Evolutionary conservation across 2,113 vertebrate genomes (phyloP).

Genomic region (Chaenocephalus aceratus): DNA sequence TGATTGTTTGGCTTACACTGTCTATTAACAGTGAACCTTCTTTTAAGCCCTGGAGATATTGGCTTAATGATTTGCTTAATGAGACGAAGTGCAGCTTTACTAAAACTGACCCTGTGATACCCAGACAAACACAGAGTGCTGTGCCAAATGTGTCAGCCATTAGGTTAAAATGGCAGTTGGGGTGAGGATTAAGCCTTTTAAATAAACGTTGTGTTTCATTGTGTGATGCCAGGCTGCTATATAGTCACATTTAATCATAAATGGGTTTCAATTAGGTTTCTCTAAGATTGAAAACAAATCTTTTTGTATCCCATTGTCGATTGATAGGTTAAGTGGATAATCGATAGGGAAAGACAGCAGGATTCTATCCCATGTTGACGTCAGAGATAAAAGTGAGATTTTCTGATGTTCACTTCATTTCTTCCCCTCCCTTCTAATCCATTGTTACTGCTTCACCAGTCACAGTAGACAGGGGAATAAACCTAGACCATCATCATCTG

Average conservation of each 20-base stretch:
- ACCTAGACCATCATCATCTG: no score
- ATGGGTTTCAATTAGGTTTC: not conserved
- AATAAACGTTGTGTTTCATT: not conserved
- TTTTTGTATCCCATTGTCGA: constrained; percentile 1
- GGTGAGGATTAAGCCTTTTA: constrained; percentile 23
- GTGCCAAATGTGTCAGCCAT: constrained; percentile 51
- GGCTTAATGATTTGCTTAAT: constrained; percentile 25
- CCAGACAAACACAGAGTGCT: constrained; percentile 15
- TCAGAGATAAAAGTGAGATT: constrained; percentile 42
- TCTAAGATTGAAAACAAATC: not conserved
- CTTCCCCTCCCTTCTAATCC: constrained; percentile 3
- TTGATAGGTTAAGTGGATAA: constrained; percentile 23
- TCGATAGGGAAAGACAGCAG: not conserved
- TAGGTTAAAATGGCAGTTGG: constrained; percentile 22
- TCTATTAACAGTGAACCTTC: not conserved
- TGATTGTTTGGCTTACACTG: not conserved
- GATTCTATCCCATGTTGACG: constrained; percentile 8
- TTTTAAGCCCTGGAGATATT: constrained; percentile 2
- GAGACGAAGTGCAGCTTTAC: constrained; percentile 15
- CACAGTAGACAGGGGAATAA: not conserved
- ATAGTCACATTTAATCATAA: not conserved
- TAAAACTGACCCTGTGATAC: constrained; percentile 31
- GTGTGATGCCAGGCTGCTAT: not conserved
- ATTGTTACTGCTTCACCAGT: not conserved
- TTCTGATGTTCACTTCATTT: constrained; percentile 13